Base-by-base conservation (phyloP, 2,113 vertebrate genomes). In the Hiodon tergisus region DNA sequence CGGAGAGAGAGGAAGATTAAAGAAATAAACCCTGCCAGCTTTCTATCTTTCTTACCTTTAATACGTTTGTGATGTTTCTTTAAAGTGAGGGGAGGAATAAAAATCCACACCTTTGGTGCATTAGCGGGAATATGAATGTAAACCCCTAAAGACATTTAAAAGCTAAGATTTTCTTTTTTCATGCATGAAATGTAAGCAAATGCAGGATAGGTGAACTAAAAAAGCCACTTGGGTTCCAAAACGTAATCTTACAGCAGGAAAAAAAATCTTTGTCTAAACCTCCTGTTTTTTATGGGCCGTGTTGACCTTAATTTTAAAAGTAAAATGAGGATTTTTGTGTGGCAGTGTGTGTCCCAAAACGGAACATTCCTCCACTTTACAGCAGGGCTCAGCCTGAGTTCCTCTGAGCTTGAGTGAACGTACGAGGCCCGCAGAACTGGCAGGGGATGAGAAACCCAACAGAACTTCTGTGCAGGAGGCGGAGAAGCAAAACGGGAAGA, bases 1-100 rank as follows among this genome's bases (percentile, higher is more conserved):
- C 6, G 51, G 47, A 68, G 73, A 67, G 54, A 53, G 54, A 54
- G 31, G 54, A 58, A 67, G 65, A 67, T 57, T 68, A 68, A 58
- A 75, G 13, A 68, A 67, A 59, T 67, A 17, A 67, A 68, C 54
- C 63, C 73, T n/a, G 13, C 10, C 53, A 63, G 59, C 48, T 53
- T 31, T 51, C 60, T 16, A 51, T 17, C 8, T 52, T 61, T 50
- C 5, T 8, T 57, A 11, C 51, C 8, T 75, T 16, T 74, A 58
- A 74, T 74, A 62, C 62, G 66, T 74, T 67, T 74, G 16, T 74
- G 61, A 54, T 74, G 72, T 74, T 74, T 67, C 46, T 50, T 53
- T 63, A 9, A 63, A 73, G 65, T 65, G 55, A 75, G 60, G 73
- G 68, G 31, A 31, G 31, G 31, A 31, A 31, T 17, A 9, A 51